Evolutionary conservation across 2,888 invertebrate genomes (phyloP).

Genomic region (Carpatolechia fugitivella): DNA sequence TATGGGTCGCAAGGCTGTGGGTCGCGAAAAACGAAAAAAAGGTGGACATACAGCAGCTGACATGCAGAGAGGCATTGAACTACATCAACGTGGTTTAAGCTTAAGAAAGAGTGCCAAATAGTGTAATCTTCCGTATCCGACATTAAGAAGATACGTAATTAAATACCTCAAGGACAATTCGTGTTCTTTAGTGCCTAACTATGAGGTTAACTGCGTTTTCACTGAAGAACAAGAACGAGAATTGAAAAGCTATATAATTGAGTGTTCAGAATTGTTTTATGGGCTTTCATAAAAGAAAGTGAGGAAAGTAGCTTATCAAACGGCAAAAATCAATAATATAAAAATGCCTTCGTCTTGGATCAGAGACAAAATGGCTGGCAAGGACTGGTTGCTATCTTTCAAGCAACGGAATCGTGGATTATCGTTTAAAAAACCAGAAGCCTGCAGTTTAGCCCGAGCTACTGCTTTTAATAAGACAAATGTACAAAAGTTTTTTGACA

Average conservation of each 20-base stretch:
- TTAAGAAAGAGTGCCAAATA: neutral
- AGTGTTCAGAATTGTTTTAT: slow-evolving; percentile 18
- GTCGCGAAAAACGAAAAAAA: too few species aligned
- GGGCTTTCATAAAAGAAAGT: slow-evolving; percentile 14
- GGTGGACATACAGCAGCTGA: too few species aligned
- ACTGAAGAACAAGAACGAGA: slow-evolving; percentile 1
- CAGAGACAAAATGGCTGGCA: slow-evolving; percentile 16
- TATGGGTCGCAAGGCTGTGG: too few species aligned
- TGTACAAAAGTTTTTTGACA: neutral
- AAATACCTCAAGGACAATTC: neutral
- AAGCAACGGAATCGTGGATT: slow-evolving; percentile 9
- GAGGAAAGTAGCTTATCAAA: slow-evolving; percentile 17
- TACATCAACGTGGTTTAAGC: too few species aligned
- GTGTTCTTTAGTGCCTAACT: slow-evolving; percentile 13
- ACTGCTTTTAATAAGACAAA: neutral
- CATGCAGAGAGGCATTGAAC: too few species aligned
- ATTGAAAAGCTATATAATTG: neutral
- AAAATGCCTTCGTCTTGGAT: slow-evolving; percentile 16
- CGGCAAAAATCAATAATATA: slow-evolving; percentile 19
- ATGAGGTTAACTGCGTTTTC: slow-evolving; percentile 12
- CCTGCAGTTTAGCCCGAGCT: slow-evolving; percentile 9
- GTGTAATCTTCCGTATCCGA: neutral
- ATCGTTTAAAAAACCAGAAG: slow-evolving; percentile 10
- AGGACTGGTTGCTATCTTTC: slow-evolving; percentile 17
- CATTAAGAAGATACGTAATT: neutral